Conservation (phyloP, 2,113 vertebrate species). For the Cnemophilus loriae region DNA sequence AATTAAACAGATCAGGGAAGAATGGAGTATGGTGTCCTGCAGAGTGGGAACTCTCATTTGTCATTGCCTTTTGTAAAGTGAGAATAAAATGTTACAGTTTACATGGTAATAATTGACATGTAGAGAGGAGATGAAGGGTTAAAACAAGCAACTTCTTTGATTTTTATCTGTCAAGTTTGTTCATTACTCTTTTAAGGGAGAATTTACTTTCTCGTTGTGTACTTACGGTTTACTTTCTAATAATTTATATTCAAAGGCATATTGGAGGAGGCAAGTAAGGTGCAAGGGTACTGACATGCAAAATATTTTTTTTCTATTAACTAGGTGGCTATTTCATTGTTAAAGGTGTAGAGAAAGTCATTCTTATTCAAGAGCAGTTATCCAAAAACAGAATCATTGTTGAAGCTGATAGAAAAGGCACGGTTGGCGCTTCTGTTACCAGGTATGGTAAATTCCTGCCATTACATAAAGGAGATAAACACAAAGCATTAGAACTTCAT, state of each 20-base stretch:
- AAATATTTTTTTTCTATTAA: background rate
- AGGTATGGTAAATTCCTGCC: constrained; percentile 74
- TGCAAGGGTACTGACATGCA: background rate
- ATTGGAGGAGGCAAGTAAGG: background rate
- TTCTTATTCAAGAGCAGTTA: constrained; percentile 97
- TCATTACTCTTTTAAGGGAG: background rate
- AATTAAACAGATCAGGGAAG: background rate
- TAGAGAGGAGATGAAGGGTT: background rate
- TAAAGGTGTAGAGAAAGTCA: constrained; percentile 97
- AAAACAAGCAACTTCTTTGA: background rate
- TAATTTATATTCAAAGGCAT: background rate
- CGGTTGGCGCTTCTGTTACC: constrained; percentile 94
- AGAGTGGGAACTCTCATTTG: background rate
- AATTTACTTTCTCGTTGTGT: background rate
- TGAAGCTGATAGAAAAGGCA: constrained; percentile 93
- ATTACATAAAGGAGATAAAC: background rate
- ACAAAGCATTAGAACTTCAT: background rate
- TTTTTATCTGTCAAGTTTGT: background rate
- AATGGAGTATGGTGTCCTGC: background rate
- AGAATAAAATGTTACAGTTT: background rate
- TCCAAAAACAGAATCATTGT: constrained; percentile 99
- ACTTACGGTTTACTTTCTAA: background rate
- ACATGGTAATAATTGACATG: background rate
- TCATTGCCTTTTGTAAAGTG: background rate
- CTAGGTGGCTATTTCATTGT: constrained; percentile 97